Percentiles rank a stretch among this genome's conserved stretches.
Evolutionary conservation across 2,888 invertebrate species (phyloP).

Genomic region (Pollenia labialis): DNA sequence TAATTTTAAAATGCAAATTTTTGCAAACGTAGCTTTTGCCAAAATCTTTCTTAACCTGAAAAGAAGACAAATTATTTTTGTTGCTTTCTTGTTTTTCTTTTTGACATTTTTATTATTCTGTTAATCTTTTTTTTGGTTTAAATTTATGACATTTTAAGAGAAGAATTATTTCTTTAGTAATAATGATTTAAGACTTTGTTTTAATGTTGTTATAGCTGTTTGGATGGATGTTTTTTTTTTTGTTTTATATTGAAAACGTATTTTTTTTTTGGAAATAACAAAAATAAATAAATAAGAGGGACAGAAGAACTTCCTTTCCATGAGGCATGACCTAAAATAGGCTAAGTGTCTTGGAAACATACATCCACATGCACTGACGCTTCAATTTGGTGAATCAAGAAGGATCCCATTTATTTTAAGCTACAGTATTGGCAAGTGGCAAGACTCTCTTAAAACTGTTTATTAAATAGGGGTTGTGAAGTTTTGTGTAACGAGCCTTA

Average conservation of each 20-base stretch:
- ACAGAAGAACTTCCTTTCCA: too few relatives aligned
- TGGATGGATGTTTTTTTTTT: not conserved
- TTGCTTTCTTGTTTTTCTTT: slow-evolving; percentile 8
- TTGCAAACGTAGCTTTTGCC: not conserved
- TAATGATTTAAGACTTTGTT: slow-evolving; percentile 68
- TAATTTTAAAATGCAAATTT: slow-evolving; percentile 13
- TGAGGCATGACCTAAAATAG: too few relatives aligned
- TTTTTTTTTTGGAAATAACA: not conserved
- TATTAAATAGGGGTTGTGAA: too few relatives aligned
- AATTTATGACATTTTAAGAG: slow-evolving; percentile 69
- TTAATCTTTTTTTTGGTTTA: slow-evolving; percentile 59
- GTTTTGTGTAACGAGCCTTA: too few relatives aligned
- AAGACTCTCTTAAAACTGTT: too few relatives aligned
- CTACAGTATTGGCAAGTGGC: too few relatives aligned
- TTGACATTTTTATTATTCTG: slow-evolving; percentile 32
- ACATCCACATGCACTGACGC: too few relatives aligned
- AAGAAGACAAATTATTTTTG: slow-evolving; percentile 22
- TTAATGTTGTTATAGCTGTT: not conserved
- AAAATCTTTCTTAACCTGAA: not conserved
- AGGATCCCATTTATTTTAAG: too few relatives aligned
- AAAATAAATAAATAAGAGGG: not conserved
- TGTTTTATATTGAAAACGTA: not conserved
- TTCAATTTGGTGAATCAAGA: too few relatives aligned
- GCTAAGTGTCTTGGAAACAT: too few relatives aligned
- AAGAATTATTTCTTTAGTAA: slow-evolving; percentile 66